Conservation (phyloP, 2,113 vertebrate genomes). For the Dasyurus viverrinus region DNA sequence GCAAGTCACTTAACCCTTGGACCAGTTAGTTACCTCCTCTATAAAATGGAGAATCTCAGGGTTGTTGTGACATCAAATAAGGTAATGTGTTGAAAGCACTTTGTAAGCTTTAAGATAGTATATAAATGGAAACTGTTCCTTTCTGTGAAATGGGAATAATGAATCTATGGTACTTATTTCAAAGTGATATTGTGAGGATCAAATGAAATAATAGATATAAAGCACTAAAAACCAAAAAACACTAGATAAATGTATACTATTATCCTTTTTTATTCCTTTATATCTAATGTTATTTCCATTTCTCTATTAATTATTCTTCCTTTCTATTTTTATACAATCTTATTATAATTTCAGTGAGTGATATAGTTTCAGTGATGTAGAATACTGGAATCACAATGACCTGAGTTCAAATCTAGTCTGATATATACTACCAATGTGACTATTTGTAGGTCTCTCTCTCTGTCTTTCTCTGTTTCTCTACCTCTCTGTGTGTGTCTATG, state of each 20-base stretch:
- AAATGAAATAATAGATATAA: not conserved
- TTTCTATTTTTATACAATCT: constrained; percentile 1
- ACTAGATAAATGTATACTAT: not conserved
- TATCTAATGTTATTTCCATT: constrained; percentile 12
- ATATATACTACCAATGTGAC: not conserved
- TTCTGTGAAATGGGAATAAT: not conserved
- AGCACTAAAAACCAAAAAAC: not conserved
- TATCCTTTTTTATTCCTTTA: not conserved
- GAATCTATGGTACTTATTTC: not conserved
- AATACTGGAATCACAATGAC: not conserved
- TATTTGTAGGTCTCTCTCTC: too few species aligned
- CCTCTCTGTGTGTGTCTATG: not conserved
- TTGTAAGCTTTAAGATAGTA: not conserved
- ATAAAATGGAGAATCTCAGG: not conserved
- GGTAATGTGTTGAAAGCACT: not conserved
- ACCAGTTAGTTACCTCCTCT: not conserved
- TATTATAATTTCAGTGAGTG: not conserved
- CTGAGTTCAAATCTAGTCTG: not conserved
- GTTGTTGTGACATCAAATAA: not conserved
- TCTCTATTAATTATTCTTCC: not conserved
- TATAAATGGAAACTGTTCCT: not conserved
- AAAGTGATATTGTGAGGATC: not conserved
- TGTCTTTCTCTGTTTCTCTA: not conserved
- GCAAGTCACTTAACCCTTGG: not conserved
- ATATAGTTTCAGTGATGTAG: not conserved